Evolutionary conservation across 2,888 invertebrate genomes (phyloP), one percentile per base, ranked within the genome.

Genomic region (Acleris cristana): DNA sequence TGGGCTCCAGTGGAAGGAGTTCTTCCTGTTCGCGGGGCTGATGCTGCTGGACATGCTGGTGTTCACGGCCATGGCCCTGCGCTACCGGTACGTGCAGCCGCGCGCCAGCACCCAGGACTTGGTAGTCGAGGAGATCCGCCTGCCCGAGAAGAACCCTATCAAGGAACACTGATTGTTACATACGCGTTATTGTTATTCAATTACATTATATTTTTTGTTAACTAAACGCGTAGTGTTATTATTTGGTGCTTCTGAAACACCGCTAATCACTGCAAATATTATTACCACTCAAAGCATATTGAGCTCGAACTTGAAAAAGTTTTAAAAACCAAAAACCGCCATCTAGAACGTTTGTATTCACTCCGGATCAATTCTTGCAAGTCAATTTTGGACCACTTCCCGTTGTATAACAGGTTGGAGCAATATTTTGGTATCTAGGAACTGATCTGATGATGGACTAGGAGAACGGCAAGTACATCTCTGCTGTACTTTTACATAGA

Each of bases 1-100:
- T 34, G 34, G 34, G 34, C 34, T 94, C 16, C 94, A 98, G 97
- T 95, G 96, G 69, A 94, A 95, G 71, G 98, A 98, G 84, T 98
- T 98, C 86, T 95, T 97, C 87, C 89, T 98, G 54, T 99, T 98
- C 84, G 96, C 98, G 60, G 96, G 93, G 0, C 89, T 99, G 48
- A 98, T 99, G 98, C 81, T 96, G 44, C 82, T 95, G 1, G 98
- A 97, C 75, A 97, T 98, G 94, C 69, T 96, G 0, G 89, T 98
- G 44, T 99, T 99, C 82, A 94, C 95, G 26, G 82, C 95, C 6
- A 95, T 99, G 94, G 96, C 98, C 0, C 94, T 94, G 81, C 94
- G 95, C 72, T 99, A 98, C 88, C 95, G 95, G 74, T 97, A 97
- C 82, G 94, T 94, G 0, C 87, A 91, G 26, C 72, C 79, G 2